These are phyloP conservation scores for Phalera bucephala DNA, from an alignment of 2,888 invertebrate genomes.

Conservation along the genomic window DNA sequence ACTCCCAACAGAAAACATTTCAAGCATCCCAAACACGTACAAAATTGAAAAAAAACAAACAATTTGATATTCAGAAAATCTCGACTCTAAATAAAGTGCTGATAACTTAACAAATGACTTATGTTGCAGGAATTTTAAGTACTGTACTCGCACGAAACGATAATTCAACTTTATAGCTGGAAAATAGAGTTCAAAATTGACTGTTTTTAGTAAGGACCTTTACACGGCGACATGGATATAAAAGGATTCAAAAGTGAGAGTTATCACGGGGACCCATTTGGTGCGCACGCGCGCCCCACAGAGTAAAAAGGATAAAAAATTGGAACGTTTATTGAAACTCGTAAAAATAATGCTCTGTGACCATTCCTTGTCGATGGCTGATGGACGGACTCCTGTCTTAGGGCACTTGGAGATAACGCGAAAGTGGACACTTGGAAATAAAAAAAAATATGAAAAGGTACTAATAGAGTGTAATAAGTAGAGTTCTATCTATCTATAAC, in stretches of 20 bases:
- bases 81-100: slow-evolving; percentile 78
- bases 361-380: slow-evolving; percentile 40
- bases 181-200: slow-evolving; percentile 35
- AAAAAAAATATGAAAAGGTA: background rate
- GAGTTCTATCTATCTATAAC: too few relatives aligned
- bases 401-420: slow-evolving; percentile 11
- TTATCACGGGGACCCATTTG: slow-evolving; percentile 80
- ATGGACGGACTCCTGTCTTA: slow-evolving; percentile 67
- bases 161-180: slow-evolving; percentile 29
- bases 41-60: slow-evolving; percentile 58
- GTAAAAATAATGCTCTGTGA: slow-evolving; percentile 61
- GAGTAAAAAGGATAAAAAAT: slow-evolving; percentile 52
- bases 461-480: too few relatives aligned
- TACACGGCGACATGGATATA: slow-evolving; percentile 67
- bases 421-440: background rate
- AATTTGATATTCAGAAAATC: slow-evolving; percentile 64
- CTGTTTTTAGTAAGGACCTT: slow-evolving; percentile 24
- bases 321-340: slow-evolving; percentile 36
- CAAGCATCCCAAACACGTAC: slow-evolving; percentile 48
- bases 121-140: slow-evolving; percentile 77
- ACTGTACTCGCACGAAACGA: slow-evolving; percentile 15
- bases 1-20: slow-evolving; percentile 37
- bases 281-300: slow-evolving; percentile 76
- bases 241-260: slow-evolving; percentile 80
- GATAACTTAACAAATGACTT: slow-evolving; percentile 81